A percentile compares a stretch with the other conserved stretches of the same genome.
These are phyloP conservation scores for Irena cyanogastra DNA, from an alignment of 2,113 vertebrate species.

Conservation along the genomic window DNA sequence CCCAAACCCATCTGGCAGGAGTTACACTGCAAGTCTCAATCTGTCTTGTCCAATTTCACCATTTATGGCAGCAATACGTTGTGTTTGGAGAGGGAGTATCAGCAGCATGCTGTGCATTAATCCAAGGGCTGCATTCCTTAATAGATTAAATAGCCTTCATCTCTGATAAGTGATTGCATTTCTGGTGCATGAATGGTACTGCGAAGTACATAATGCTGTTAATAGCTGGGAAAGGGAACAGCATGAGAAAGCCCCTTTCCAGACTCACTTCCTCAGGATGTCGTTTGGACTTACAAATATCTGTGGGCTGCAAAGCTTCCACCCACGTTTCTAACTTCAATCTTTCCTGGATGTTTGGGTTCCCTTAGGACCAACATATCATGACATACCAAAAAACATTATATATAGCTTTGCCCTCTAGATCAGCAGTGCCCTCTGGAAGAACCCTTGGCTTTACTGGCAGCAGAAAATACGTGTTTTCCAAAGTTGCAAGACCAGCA, in stretches of 20 bases:
- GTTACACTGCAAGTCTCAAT: not conserved
- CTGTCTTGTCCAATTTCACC: conserved; percentile 12
- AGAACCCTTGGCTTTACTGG: conserved; percentile 26
- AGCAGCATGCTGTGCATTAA: not conserved
- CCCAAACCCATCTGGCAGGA: not conserved
- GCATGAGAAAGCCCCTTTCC: conserved; percentile 40
- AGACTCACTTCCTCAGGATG: conserved; percentile 59
- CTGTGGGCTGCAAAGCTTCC: conserved; percentile 39
- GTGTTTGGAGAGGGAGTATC: not conserved
- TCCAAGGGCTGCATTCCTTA: not conserved
- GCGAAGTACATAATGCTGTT: not conserved
- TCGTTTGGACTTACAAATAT: conserved; percentile 39
- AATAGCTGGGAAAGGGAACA: conserved; percentile 22
- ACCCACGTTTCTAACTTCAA: conserved; percentile 11
- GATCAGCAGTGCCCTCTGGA: conserved; percentile 42
- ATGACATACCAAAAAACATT: not conserved
- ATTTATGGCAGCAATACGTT: conserved; percentile 22
- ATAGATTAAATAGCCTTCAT: not conserved
- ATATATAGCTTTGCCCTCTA: conserved; percentile 23
- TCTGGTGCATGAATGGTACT: not conserved
- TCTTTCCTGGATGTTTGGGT: conserved; percentile 16
- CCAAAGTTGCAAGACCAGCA: conserved; percentile 39
- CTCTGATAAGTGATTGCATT: not conserved
- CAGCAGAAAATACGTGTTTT: conserved; percentile 4
- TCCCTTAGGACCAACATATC: conserved; percentile 31